Base-by-base conservation (phyloP, 1,140 invertebrate genomes). In the Popillia japonica region DNA sequence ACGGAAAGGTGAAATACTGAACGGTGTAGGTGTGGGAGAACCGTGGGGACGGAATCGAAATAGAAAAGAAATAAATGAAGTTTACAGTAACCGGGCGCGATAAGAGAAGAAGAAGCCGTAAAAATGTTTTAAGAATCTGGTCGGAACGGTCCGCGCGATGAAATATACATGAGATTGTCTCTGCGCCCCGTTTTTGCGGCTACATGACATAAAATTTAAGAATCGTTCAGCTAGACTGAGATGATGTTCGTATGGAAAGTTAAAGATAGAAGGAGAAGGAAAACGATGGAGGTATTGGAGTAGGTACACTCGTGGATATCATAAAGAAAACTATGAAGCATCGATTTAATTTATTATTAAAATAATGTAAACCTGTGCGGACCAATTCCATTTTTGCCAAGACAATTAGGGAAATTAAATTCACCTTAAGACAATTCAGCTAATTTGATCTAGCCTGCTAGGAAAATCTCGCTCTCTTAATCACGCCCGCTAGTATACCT, bases 41-140 rank as follows among this genome's bases (percentile, higher is more conserved):
- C 11, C 4, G 44, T 14, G 44, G 17, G 0, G 11, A 14, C 11
- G 44, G 44, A 48, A 48, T 48, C 44, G 44, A 3, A 9, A 14
- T 9, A 48, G 44, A n/a, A 48, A 48, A 48, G 11, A 48, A 48
- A n/a, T 14, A 0, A 14, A 48, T n/a, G 44, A 48, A 14, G 44
- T 48, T 48, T 48, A 48, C 44, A 14, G 44, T 48, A 48, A 14
- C 11, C 11, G 44, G 44, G 44, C 11, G 44, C 44, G 44, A 48
- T 48, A 48, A 48, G 44, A 48, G 17, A 48, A 48, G 44, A 48
- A 48, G 44, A 48, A 48, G 44, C 44, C 44, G 44, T 48, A 48
- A 48, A 48, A 48, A 48, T 48, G 44, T 48, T 48, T 48, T 48
- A 48, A 48, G 44, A 48, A 48, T 48, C 44, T 48, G 44, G 44